Conservation (phyloP, 30 jellyfish, hydroid and myxozoan species). For the Mastigias papua region DNA sequence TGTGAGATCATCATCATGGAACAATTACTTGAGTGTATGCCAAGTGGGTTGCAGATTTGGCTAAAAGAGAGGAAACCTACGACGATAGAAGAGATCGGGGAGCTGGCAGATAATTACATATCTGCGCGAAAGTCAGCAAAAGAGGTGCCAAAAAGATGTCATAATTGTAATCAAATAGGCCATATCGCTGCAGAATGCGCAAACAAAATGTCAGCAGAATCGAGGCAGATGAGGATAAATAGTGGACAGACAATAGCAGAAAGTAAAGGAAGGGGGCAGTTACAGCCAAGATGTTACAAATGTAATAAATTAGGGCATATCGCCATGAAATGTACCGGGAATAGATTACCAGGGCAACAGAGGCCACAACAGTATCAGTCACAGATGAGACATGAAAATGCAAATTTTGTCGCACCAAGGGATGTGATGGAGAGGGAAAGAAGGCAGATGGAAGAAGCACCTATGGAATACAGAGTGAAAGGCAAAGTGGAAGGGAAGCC, state of each 20-base stretch:
- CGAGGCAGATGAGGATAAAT: background rate
- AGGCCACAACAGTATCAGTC: too few species aligned
- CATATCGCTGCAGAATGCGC: constrained; percentile 17
- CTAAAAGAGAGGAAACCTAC: constrained; percentile 9
- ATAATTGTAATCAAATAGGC: background rate
- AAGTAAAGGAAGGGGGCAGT: background rate
- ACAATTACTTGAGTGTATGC: background rate
- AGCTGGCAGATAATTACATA: constrained; percentile 5
- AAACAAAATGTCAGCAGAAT: background rate
- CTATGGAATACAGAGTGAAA: too few species aligned
- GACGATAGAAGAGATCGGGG: constrained; percentile 9
- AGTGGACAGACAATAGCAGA: constrained; percentile 3
- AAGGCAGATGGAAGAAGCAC: too few species aligned
- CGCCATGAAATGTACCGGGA: too few species aligned
- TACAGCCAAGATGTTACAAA: background rate
- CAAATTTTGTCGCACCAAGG: too few species aligned
- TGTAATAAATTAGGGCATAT: too few species aligned
- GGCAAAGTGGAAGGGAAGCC: too few species aligned
- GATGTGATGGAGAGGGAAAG: too few species aligned
- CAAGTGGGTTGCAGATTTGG: constrained; percentile 10
- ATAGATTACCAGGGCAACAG: too few species aligned
- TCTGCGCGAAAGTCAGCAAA: constrained; percentile 13
- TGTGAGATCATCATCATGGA: background rate
- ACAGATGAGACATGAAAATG: too few species aligned
- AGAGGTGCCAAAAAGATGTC: constrained; percentile 34